Evolutionary conservation across 2,113 vertebrate genomes (phyloP), one percentile per base, ranked within the genome.

Genomic region (Theropithecus gelada): DNA sequence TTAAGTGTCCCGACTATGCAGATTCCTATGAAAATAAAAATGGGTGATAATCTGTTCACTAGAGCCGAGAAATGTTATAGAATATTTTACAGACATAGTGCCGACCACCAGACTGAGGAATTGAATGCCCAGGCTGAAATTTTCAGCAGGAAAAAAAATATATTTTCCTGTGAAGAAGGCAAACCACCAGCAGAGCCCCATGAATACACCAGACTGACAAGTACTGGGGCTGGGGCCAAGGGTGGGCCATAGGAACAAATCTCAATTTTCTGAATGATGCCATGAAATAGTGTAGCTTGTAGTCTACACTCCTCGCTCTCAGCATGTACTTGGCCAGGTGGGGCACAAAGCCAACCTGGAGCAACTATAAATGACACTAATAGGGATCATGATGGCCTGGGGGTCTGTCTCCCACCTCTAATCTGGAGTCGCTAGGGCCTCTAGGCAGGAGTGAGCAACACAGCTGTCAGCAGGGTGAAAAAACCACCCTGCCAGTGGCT

Each of bases 21-120:
- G 91, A 97, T 68, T 93, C 61, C 40, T 40, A 13, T 76, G 43
- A 94, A 93, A 86, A 83, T 89, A 61, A 92, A 95, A 79, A 59
- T 27, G 66, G 55, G 35, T 75, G n/a, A 94, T 45, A 50, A 27
- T 78, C 64, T 93, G 52, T 81, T 66, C 27, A 38, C 52, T 43
- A 13, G 22, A 83, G 55, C 40, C 45, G 57, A 80, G 40, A 35
- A 57, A 50, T 68, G 8, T 50, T 82, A 70, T 1, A 64, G 72
- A 59, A 30, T 45, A 11, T 23, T 40, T 8, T 75, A 40, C 48
- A 68, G 48, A 30, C 25, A 38, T 10, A 7, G 27, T 12, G 35
- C 6, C 4, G 0, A 8, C 12, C 3, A 2, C 8, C 30, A 88
- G 70, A 35, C 0, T 86, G 66, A 86, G 25, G 57, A 78, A 25